These are phyloP conservation scores for Prionailurus bengalensis DNA, from an alignment of 2,113 vertebrate genomes.

Conservation along the genomic window DNA sequence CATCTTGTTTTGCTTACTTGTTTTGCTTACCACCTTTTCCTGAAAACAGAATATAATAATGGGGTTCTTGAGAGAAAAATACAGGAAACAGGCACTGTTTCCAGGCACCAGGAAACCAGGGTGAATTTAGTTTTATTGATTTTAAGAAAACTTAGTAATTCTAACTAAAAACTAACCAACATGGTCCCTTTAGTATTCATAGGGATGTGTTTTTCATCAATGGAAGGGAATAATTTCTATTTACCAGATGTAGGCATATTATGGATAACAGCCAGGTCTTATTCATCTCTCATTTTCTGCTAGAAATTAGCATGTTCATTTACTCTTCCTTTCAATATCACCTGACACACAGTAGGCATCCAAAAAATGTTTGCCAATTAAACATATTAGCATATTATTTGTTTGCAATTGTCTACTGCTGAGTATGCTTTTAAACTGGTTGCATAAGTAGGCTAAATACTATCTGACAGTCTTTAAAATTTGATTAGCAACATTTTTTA, in stretches of 20 bases:
- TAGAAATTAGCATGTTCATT: conserved; percentile 50
- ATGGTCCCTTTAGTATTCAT: conserved; percentile 11
- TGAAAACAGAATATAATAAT: conserved; percentile 43
- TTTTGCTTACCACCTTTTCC: neutral
- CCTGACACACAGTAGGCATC: neutral
- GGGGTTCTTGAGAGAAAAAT: conserved; percentile 23
- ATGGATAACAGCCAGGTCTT: conserved; percentile 19
- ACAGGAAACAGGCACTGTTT: neutral
- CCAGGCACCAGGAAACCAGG: neutral
- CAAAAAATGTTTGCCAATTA: conserved; percentile 32
- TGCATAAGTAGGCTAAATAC: conserved; percentile 40
- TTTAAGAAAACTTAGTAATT: conserved; percentile 48
- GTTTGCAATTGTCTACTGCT: conserved; percentile 43
- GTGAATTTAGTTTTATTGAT: conserved; percentile 19
- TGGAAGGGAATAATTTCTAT: conserved; percentile 21
- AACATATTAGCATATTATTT: conserved; percentile 49
- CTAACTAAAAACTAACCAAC: conserved; percentile 56
- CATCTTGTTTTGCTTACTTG: conserved; percentile 48
- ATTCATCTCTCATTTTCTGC: conserved; percentile 19
- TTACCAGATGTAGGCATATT: neutral
- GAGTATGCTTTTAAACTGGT: conserved; percentile 46
- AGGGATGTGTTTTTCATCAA: conserved; percentile 39
- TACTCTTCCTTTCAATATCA: neutral
- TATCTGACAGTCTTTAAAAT: neutral
- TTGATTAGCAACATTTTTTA: conserved; percentile 37